phyloP scores from a whole-genome alignment of 2,888 invertebrate species.

The Rosalia funebris region DNA sequence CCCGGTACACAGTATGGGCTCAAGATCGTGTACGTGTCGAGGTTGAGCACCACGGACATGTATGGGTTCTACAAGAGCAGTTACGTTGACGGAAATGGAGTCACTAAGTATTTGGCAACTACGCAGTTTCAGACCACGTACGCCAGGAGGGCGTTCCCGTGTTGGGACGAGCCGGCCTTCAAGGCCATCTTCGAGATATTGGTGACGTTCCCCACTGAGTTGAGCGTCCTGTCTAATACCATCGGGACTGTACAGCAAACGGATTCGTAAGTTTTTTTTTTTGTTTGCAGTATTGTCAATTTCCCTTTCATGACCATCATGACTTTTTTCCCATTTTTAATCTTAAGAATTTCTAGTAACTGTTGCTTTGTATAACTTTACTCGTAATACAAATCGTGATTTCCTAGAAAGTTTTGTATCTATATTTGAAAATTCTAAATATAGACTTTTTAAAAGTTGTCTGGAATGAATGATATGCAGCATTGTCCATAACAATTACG shows the following conservation, averaged over 20 bases:
- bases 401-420: no score
- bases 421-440: no score
- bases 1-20: constrained; percentile 1
- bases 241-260: constrained; percentile 17
- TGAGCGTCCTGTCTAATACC: constrained; percentile 39
- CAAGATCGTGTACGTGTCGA: constrained; percentile 14
- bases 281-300: no score
- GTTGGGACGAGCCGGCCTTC: constrained; percentile 46
- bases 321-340: no score
- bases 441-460: no score
- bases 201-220: constrained; percentile 35
- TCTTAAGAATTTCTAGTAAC: no score
- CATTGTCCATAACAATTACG: no score
- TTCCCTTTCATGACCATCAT: no score
- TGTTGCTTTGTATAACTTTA: no score
- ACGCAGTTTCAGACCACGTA: constrained; percentile 44
- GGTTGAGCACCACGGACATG: constrained; percentile 39
- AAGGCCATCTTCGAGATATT: constrained; percentile 42
- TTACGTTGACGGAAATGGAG: constrained; percentile 29
- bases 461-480: no score
- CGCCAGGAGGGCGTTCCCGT: constrained; percentile 44
- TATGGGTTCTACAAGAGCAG: constrained; percentile 45
- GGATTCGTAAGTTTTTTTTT: constrained; percentile 9
- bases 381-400: no score
- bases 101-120: constrained; percentile 38